Percentiles rank a stretch among this genome's conserved stretches.
Conservation (phyloP, 2,797 vertebrate species). For the Anguilla megastoma region DNA sequence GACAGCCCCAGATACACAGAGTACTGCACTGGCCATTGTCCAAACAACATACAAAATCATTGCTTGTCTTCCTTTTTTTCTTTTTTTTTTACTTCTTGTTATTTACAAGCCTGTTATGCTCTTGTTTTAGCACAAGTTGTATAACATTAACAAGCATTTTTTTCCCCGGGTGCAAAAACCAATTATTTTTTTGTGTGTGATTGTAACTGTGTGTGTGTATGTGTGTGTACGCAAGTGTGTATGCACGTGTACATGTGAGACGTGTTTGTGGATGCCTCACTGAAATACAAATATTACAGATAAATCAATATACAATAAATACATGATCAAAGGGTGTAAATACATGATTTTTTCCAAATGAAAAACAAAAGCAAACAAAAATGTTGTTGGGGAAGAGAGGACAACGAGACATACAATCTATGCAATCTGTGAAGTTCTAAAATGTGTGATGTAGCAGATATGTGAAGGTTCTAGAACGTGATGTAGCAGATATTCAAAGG, state of each 20-base stretch:
- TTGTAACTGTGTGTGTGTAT: not conserved
- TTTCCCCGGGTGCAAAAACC: slow-evolving; percentile 29
- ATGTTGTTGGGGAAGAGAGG: not conserved
- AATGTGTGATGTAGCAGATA: not conserved
- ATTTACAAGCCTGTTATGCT: slow-evolving; percentile 31
- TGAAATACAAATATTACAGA: slow-evolving; percentile 26
- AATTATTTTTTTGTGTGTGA: slow-evolving; percentile 17
- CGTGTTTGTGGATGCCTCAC: slow-evolving; percentile 11
- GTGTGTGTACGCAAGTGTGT: not conserved
- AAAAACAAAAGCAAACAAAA: slow-evolving; percentile 7
- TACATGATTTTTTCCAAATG: slow-evolving; percentile 7
- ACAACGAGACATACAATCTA: not conserved
- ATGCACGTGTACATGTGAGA: not conserved
- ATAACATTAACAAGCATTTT: slow-evolving; percentile 24
- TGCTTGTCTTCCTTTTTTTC: not conserved
- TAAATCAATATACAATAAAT: slow-evolving; percentile 23
- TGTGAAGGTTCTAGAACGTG: not conserved
- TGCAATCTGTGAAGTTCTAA: not conserved
- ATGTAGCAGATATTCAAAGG: not conserved
- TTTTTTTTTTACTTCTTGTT: slow-evolving; percentile 15
- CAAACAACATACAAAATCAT: slow-evolving; percentile 41
- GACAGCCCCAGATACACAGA: slow-evolving; percentile 29
- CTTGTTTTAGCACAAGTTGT: slow-evolving; percentile 1
- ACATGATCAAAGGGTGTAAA: slow-evolving; percentile 14
- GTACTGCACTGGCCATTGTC: slow-evolving; percentile 31